Percentiles rank a stretch among this genome's conserved stretches.
Evolutionary conservation across 2,888 invertebrate genomes (phyloP).

Genomic region (Drosophila prolongata): DNA sequence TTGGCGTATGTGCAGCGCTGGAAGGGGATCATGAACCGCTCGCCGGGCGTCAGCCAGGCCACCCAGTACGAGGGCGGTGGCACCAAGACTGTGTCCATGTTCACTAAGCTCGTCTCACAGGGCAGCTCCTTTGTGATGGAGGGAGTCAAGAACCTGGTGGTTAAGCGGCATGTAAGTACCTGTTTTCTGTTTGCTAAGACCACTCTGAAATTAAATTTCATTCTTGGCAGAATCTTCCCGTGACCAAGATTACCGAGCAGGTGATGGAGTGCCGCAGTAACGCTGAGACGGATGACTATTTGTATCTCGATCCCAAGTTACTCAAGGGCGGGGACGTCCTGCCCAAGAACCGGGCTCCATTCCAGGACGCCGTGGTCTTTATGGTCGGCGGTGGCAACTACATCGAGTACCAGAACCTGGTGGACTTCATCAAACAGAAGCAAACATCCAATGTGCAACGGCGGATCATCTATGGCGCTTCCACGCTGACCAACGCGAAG

Average conservation of each 20-base stretch:
- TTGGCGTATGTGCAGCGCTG: slow-evolving; percentile 96
- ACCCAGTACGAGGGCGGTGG: slow-evolving; percentile 96
- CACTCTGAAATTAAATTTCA: background rate
- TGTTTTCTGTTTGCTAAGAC: accelerated
- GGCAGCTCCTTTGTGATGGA: slow-evolving; percentile 99
- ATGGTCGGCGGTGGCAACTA: slow-evolving; percentile 98
- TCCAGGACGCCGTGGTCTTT: slow-evolving; percentile 95
- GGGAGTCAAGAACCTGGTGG: slow-evolving; percentile 99
- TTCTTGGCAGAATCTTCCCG: slow-evolving; percentile 92
- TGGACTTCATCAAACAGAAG: slow-evolving; percentile 96
- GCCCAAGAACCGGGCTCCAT: slow-evolving; percentile 88
- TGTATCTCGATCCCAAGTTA: slow-evolving; percentile 98
- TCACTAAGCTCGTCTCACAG: slow-evolving; percentile 98
- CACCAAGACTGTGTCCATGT: slow-evolving; percentile 98
- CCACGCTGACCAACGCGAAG: slow-evolving; percentile 96
- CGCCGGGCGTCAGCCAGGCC: slow-evolving; percentile 85
- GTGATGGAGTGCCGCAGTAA: slow-evolving; percentile 92
- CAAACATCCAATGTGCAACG: slow-evolving; percentile 88
- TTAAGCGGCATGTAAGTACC: slow-evolving; percentile 96
- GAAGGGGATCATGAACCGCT: slow-evolving; percentile 86
- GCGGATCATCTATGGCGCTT: slow-evolving; percentile 97
- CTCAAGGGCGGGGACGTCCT: slow-evolving; percentile 89
- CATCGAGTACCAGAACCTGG: slow-evolving; percentile 99
- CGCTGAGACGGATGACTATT: slow-evolving; percentile 93
- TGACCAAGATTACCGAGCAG: slow-evolving; percentile 96